phyloP scores from a whole-genome alignment of 2,113 vertebrate genomes.

The Aplodontia rufa region DNA sequence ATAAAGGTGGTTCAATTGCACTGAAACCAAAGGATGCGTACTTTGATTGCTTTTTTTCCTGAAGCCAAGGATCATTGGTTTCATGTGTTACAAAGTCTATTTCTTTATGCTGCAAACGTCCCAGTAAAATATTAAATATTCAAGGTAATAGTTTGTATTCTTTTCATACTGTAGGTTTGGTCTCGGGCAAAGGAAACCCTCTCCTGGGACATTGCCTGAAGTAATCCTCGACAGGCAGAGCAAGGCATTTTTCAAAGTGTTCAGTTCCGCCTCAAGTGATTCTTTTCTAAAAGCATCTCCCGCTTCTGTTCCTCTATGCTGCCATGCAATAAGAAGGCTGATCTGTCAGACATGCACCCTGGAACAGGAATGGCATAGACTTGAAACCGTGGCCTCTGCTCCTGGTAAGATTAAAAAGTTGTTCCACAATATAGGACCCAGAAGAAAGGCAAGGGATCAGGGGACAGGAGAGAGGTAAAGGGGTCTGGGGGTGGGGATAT shows the following conservation, averaged over 20 bases:
- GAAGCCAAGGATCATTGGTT: slow-evolving; percentile 77
- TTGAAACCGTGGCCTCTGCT: background rate
- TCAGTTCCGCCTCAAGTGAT: slow-evolving; percentile 92
- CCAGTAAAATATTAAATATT: slow-evolving; percentile 88
- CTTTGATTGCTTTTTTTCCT: slow-evolving; percentile 40
- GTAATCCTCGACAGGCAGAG: slow-evolving; percentile 90
- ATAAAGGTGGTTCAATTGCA: slow-evolving; percentile 48
- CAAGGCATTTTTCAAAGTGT: slow-evolving; percentile 94
- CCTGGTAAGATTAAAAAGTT: background rate
- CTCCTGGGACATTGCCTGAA: slow-evolving; percentile 92
- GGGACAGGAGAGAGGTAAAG: too few species aligned
- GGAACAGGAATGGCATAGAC: background rate
- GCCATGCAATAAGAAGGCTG: background rate
- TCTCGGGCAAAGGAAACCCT: slow-evolving; percentile 77
- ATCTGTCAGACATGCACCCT: background rate
- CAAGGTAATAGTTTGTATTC: slow-evolving; percentile 88
- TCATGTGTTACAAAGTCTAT: slow-evolving; percentile 83
- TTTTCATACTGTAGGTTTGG: slow-evolving; percentile 83
- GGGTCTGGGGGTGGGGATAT: too few species aligned
- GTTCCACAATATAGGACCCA: too few species aligned
- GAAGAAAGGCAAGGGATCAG: too few species aligned
- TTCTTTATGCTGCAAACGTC: slow-evolving; percentile 82
- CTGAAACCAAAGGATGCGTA: slow-evolving; percentile 27
- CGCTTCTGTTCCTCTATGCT: slow-evolving; percentile 91
- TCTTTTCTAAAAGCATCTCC: slow-evolving; percentile 90